Conservation (phyloP, 37 sponge, comb jelly and placozoan species). For the Aplysina aerophoba region DNA sequence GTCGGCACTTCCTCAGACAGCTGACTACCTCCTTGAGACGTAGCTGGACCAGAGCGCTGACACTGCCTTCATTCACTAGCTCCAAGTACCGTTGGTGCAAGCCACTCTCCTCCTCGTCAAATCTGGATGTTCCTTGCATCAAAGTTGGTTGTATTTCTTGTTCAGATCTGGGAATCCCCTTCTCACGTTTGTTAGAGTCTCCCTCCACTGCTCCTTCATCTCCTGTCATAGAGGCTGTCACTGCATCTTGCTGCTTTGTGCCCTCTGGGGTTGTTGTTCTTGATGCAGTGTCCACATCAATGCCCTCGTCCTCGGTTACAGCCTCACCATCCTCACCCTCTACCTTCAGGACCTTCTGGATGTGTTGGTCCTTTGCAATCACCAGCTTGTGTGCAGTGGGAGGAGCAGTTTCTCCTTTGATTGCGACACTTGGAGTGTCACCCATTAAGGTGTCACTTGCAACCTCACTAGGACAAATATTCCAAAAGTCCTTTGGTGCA, state of each 20-base stretch:
- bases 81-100: too few relatives aligned
- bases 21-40: not conserved
- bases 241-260: not conserved
- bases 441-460: not conserved
- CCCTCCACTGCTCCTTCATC: not conserved
- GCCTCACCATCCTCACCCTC: slow-evolving; percentile 2
- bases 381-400: not conserved
- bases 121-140: too few relatives aligned
- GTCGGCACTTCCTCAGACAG: not conserved
- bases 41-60: slow-evolving; percentile 13
- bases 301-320: slow-evolving; percentile 21
- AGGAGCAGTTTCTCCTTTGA: too few relatives aligned
- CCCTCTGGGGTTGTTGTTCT: slow-evolving; percentile 20
- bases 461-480: not conserved
- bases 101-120: too few relatives aligned
- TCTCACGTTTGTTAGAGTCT: too few relatives aligned
- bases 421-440: not conserved
- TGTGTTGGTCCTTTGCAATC: not conserved
- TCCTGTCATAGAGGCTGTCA: not conserved
- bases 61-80: not conserved
- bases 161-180: too few relatives aligned
- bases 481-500: slow-evolving; percentile 24
- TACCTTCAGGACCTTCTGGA: not conserved
- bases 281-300: slow-evolving; percentile 15
- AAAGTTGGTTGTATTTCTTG: too few relatives aligned